Evolutionary conservation across 2,888 invertebrate genomes (phyloP), one percentile per base, ranked within the genome.

Genomic region (Lissocephala sabroskyi): DNA sequence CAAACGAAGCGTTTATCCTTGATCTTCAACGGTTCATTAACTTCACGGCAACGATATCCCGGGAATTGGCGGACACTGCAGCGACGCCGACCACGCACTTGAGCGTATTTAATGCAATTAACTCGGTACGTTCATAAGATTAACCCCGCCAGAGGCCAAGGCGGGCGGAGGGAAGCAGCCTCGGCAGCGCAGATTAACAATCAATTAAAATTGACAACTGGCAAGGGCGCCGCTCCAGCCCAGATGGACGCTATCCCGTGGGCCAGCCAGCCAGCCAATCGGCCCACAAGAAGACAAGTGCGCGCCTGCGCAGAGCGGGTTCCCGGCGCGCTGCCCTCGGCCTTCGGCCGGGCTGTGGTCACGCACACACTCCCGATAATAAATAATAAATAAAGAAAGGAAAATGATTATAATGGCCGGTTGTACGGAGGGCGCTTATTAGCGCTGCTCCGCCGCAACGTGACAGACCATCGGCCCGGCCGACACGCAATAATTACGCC

Each of bases 181-280:
- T 65, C 48, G 49, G 62, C 62, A 56, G 60, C 53, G 59, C 66
- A 79, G 80, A 80, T 79, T 79, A 80, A 80, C 77, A 79, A 80
- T 80, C 80, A 80, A 80, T 80, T 80, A 80, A 79, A 80, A 80
- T 77, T 79, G 79, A 77, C 75, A 79, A 79, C 62, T 57, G 35
- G 10, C 41, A 55, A 50, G 42, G 32, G n/a, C n/a, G n/a, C n/a
- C n/a, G n/a, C n/a, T n/a, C n/a, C n/a, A n/a, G n/a, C n/a, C 45
- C 32, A 33, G 35, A 36, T 14, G 40, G 37, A 37, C 11, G 42
- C 3, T 6, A 32, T 32, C 4, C 7, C 11, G 30, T 13, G 2
- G 30, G 13, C 23, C 36, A 45, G 39, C 28, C 19, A 41, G 41
- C 29, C 7, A 19, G 14, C 3, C 42, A 50, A 58, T 63, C 61